Percentiles rank a stretch among this genome's conserved stretches.
phyloP scores from a whole-genome alignment of 2,113 vertebrate species.

The Nothoprocta pentlandii region DNA sequence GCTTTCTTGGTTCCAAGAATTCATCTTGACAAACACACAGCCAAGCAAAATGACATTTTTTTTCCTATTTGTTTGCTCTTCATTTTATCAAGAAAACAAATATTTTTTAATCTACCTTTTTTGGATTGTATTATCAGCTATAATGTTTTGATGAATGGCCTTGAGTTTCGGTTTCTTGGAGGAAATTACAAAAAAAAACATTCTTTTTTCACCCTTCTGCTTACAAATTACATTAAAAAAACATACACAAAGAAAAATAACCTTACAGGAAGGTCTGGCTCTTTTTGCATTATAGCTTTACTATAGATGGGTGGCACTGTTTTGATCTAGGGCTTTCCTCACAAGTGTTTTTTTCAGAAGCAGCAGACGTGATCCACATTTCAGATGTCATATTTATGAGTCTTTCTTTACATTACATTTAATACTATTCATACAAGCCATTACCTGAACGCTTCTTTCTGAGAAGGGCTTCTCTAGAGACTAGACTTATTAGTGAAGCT shows the following conservation, averaged over 20 bases:
- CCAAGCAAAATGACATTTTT: not conserved
- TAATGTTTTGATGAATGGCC: not conserved
- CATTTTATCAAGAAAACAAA: not conserved
- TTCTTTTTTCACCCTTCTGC: not conserved
- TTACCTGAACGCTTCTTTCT: conserved; percentile 40
- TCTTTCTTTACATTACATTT: conserved; percentile 35
- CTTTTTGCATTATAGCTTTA: not conserved
- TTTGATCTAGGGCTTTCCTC: not conserved
- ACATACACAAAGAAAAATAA: not conserved
- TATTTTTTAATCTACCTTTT: not conserved
- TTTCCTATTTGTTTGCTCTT: not conserved
- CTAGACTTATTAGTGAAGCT: conserved; percentile 6
- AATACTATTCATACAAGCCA: not conserved
- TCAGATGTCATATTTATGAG: not conserved
- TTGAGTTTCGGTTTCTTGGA: not conserved
- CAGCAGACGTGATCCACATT: not conserved
- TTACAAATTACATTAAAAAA: not conserved
- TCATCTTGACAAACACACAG: not conserved
- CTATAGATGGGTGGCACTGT: not conserved
- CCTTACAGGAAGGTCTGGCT: not conserved
- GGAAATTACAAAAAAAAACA: not conserved
- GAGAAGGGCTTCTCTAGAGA: conserved; percentile 47
- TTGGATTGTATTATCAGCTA: not conserved
- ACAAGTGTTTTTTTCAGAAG: not conserved
- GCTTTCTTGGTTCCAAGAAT: not conserved